Conservation (phyloP, 2,888 invertebrate species). For the Spodoptera picta region DNA sequence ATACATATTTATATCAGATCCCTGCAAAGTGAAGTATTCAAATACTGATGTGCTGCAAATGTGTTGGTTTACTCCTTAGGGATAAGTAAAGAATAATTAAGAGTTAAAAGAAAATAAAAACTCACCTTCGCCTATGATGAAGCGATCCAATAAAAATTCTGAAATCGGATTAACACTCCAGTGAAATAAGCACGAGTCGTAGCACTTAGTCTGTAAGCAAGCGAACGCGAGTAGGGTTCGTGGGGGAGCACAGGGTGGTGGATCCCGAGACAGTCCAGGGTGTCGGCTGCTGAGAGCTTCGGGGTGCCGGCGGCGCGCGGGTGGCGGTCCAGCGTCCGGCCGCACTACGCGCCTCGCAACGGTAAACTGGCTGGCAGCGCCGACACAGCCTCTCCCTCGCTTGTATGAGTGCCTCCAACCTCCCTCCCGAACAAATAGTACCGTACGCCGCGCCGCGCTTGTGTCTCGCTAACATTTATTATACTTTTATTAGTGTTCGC, state of each 20-base stretch:
- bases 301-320: conserved; percentile 84
- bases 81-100: conserved; percentile 9
- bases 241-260: conserved; percentile 68
- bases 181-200: conserved; percentile 84
- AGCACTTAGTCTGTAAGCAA: conserved; percentile 82
- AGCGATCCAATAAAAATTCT: conserved; percentile 85
- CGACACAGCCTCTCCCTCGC: conserved; percentile 86
- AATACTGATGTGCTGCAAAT: not conserved
- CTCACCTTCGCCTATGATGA: conserved; percentile 78
- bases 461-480: conserved; percentile 87
- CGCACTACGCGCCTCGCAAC: conserved; percentile 88
- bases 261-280: conserved; percentile 70
- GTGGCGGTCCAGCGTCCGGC: conserved; percentile 85
- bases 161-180: conserved; percentile 85
- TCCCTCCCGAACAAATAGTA: conserved; percentile 88
- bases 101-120: conserved; percentile 45
- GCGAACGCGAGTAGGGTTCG: conserved; percentile 67
- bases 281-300: conserved; percentile 68
- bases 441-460: conserved; percentile 85
- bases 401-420: conserved; percentile 86
- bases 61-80: not conserved
- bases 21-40: conserved; percentile 5
- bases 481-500: conserved; percentile 83
- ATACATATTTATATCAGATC: conserved; percentile 8
- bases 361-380: conserved; percentile 87